Conservation (phyloP, 2,113 vertebrate species). For the Cochlearius cochlearius region DNA sequence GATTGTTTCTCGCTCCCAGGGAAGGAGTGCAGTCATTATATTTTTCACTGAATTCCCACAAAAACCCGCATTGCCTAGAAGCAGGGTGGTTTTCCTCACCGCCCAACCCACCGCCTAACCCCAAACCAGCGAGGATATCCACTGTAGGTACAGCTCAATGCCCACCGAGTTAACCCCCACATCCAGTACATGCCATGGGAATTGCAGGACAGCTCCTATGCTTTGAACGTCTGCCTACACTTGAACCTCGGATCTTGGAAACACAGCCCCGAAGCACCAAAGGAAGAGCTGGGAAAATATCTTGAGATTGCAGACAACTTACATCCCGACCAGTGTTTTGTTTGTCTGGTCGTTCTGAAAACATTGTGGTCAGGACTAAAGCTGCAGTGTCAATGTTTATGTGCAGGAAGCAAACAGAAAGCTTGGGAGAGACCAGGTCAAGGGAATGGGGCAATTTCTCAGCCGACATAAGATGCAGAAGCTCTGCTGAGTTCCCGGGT, state of each 20-base stretch:
- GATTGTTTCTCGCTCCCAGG: not conserved
- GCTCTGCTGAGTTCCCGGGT: not conserved
- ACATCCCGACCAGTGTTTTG: not conserved
- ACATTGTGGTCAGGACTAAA: not conserved
- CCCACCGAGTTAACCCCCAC: not conserved
- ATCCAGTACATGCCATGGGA: rapidly evolving
- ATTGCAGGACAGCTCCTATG: not conserved
- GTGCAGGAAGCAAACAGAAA: not conserved
- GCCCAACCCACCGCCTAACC: not conserved
- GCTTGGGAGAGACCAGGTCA: not conserved
- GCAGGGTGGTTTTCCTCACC: not conserved
- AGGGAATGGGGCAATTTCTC: not conserved
- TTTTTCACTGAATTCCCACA: not conserved
- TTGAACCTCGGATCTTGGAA: not conserved
- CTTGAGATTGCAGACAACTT: not conserved
- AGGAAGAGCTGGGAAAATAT: not conserved
- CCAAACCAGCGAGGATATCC: rapidly evolving
- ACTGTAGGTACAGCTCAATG: not conserved
- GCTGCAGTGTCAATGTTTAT: not conserved
- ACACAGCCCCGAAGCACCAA: rapidly evolving
- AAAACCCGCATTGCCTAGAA: not conserved
- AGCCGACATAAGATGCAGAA: not conserved
- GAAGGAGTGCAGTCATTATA: not conserved
- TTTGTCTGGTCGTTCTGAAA: not conserved
- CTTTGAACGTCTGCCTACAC: not conserved